Conservation (phyloP, 1,140 invertebrate genomes). For the Hyphantria cunea region DNA sequence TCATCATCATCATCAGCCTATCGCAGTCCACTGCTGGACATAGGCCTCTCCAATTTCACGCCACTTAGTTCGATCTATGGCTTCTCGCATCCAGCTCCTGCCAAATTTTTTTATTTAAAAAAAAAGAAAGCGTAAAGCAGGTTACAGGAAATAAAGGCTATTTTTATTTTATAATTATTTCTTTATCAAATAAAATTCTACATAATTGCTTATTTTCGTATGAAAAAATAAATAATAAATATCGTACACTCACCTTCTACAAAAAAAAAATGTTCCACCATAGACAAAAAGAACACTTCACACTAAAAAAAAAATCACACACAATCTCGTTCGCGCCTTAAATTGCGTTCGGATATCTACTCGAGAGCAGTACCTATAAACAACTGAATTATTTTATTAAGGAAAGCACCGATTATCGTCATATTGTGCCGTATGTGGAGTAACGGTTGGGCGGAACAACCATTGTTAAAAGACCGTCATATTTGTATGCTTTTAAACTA, state of each 20-base stretch:
- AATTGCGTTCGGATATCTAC: conserved; percentile 35
- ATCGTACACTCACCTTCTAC: not conserved
- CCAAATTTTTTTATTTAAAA: no score
- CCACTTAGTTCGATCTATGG: no score
- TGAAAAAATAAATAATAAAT: no score
- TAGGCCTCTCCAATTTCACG: no score
- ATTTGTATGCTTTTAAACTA: conserved; percentile 2
- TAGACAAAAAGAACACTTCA: conserved; percentile 7
- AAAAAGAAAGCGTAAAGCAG: no score
- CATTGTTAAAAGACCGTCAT: conserved; percentile 34
- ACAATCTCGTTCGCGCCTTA: not conserved
- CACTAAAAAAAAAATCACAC: conserved; percentile 6
- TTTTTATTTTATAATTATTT: no score
- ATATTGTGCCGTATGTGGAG: conserved; percentile 65
- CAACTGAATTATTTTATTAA: conserved; percentile 76
- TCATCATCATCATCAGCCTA: no score
- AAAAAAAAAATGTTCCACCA: conserved; percentile 4
- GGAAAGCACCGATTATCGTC: conserved; percentile 63
- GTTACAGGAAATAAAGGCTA: no score
- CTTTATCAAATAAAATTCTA: conserved; percentile 35
- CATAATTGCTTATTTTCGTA: no score
- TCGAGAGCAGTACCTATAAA: conserved; percentile 46
- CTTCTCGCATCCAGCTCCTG: no score
- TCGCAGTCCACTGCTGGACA: no score
- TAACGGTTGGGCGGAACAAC: conserved; percentile 58